Percentiles rank a stretch among this genome's conserved stretches.
phyloP scores from a whole-genome alignment of 2,888 invertebrate genomes.

The Philhelius pedissequus region DNA sequence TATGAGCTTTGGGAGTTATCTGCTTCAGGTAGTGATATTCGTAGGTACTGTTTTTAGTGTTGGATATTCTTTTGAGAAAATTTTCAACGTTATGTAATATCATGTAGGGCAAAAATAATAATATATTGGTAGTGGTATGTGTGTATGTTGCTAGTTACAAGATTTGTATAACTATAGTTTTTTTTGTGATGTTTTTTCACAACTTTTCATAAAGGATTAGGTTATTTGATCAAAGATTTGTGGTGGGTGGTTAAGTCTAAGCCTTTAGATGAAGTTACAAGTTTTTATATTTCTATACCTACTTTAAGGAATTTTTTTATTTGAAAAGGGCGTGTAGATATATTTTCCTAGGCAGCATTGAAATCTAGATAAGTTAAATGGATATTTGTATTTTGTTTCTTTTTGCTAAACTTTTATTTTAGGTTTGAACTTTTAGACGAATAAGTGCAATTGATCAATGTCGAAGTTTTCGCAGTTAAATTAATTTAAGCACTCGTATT shows the following conservation, averaged over 20 bases:
- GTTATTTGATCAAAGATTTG: not conserved
- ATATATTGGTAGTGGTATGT: not conserved
- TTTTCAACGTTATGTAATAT: slow-evolving; percentile 17
- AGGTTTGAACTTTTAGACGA: no score
- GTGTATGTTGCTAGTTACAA: not conserved
- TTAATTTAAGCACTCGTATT: no score
- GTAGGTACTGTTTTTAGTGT: slow-evolving; percentile 8
- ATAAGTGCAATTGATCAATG: no score
- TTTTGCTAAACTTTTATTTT: not conserved
- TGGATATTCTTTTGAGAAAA: not conserved
- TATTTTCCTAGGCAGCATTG: not conserved
- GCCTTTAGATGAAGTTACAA: not conserved
- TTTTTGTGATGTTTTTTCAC: not conserved
- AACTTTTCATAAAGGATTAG: not conserved
- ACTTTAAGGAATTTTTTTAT: not conserved
- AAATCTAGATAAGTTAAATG: no score
- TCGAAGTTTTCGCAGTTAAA: no score
- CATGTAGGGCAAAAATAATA: not conserved
- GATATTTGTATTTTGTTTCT: no score
- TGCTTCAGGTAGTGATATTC: not conserved
- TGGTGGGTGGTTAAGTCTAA: not conserved
- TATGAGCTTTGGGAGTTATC: not conserved
- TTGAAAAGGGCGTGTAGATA: not conserved
- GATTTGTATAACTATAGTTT: not conserved
- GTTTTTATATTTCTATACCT: no score